Evolutionary conservation across 1,140 invertebrate genomes (phyloP), one percentile per base, ranked within the genome.

Genomic region (Drosophila arizonae): DNA sequence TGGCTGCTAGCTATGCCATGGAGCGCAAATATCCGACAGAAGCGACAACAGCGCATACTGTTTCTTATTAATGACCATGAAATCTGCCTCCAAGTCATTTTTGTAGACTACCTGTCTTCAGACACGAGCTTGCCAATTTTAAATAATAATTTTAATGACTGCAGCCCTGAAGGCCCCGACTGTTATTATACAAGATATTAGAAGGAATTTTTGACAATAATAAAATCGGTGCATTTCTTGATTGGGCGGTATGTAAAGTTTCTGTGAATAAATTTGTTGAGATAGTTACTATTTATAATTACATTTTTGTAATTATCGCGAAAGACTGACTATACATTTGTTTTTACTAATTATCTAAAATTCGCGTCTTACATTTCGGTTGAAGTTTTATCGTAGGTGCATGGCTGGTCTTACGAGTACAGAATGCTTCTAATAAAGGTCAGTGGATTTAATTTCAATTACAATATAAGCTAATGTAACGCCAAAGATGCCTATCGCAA

Each of bases 41-140:
- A 60, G 21, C 48, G 39, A 39, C 11, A 52, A 41, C 41, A 30
- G 24, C 63, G 64, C 60, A 48, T 45, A 50, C 51, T 30, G 73
- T 52, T 81, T 54, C 70, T 77, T 51, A 68, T 86, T 90, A 86
- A 90, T 80, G 79, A 82, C 79, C 86, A 90, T 90, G 72, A 90
- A 90, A 86, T 90, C 63, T 85, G 81, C 84, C 84, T 75, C 63
- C 36, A 17, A 85, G 79, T 62, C 79, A 77, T 79, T 77, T 62
- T 52, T 55, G 66, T 77, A 84, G 81, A 84, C 79, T 33, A 75
- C 65, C 54, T 57, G 57, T 61, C 73, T 70, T 56, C 68, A 71
- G 86, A 76, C 86, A 86, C 71, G 72, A 61, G 57, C 39, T 65
- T 64, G 69, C 46, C 26, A 45, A 67, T 54, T 58, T 58, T 17